Conservation (phyloP, 1,140 invertebrate genomes). For the Orchestia grillus region DNA sequence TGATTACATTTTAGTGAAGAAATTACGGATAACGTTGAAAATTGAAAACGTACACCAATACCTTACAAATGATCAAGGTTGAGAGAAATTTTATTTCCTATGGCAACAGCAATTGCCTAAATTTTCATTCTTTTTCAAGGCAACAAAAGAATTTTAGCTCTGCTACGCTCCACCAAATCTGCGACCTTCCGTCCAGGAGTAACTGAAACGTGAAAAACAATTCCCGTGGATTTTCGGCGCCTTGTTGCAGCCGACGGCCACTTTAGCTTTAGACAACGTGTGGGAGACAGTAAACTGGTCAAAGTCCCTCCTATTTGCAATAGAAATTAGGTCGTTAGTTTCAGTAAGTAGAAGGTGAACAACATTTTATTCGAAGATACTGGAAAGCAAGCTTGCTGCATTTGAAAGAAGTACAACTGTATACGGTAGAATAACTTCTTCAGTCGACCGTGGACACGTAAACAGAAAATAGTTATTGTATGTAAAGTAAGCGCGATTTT, state of each 20-base stretch:
- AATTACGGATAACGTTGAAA: no score
- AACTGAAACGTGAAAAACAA: slow-evolving; percentile 1
- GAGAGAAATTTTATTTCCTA: neutral
- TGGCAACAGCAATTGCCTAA: neutral
- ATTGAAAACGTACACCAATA: no score
- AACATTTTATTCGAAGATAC: neutral
- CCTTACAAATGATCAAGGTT: neutral
- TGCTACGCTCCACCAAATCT: neutral
- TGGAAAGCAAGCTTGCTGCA: neutral
- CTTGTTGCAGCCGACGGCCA: neutral
- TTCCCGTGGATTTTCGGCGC: neutral
- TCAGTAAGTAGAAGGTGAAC: neutral
- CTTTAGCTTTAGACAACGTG: neutral
- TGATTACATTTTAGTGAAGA: no score
- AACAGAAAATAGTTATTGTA: no score
- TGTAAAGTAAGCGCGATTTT: no score
- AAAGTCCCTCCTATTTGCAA: neutral
- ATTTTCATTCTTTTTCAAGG: neutral
- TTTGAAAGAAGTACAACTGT: neutral
- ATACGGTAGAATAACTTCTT: neutral
- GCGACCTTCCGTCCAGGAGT: neutral
- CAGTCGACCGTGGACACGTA: no score
- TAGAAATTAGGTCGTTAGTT: neutral
- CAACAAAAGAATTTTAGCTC: neutral
- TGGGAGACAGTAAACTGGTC: neutral